Conservation (phyloP, 35 echinoderm and acorn worm genomes). For the Apostichopus californicus region DNA sequence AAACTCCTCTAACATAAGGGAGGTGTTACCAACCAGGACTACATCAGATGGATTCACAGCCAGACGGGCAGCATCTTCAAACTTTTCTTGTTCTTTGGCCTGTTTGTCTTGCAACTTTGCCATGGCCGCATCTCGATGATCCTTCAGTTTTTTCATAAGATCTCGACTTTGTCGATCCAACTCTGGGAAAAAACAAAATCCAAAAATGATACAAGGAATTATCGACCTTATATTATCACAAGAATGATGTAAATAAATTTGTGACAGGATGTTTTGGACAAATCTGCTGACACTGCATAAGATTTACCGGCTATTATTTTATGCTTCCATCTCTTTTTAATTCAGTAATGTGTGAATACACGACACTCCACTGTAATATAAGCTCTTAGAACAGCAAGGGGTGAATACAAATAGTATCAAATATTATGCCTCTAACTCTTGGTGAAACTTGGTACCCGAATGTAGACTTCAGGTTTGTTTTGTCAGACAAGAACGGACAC, state of each 20-base stretch:
- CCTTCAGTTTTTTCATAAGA: slow-evolving; percentile 69
- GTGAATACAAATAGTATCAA: too few relatives aligned
- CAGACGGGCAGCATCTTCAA: slow-evolving; percentile 53
- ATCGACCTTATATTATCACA: background rate
- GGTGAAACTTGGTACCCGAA: too few relatives aligned
- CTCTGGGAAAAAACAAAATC: slow-evolving; percentile 48
- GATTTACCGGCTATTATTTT: too few relatives aligned
- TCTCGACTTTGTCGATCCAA: slow-evolving; percentile 70
- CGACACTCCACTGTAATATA: too few relatives aligned
- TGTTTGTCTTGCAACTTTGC: slow-evolving; percentile 68
- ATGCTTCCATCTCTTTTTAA: too few relatives aligned
- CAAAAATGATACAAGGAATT: slow-evolving; percentile 11
- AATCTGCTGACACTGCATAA: too few relatives aligned
- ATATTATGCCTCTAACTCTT: too few relatives aligned
- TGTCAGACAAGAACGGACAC: too few relatives aligned
- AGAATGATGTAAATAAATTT: background rate
- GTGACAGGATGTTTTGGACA: background rate
- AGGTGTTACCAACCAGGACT: slow-evolving; percentile 63
- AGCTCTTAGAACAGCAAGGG: too few relatives aligned
- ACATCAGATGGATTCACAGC: slow-evolving; percentile 86
- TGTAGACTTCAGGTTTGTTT: too few relatives aligned
- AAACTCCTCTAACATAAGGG: too few relatives aligned
- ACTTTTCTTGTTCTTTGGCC: slow-evolving; percentile 60
- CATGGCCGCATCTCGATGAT: slow-evolving; percentile 70
- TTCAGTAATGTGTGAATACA: too few relatives aligned